Conservation (phyloP, 2,797 vertebrate species). For the Microctenopoma lineatum region DNA sequence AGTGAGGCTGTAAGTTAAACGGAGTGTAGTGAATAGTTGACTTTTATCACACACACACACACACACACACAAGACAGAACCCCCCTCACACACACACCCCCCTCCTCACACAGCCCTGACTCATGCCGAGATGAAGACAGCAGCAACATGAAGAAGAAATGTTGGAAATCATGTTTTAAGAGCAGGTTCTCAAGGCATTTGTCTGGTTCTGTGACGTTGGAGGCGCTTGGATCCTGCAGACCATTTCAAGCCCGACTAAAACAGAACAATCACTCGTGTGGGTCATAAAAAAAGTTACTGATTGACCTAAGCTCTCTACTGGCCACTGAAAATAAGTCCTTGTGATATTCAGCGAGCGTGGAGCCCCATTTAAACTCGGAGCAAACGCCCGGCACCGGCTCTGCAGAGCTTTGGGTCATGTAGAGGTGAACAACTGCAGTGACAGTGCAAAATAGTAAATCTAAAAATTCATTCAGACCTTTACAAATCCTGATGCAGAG, state of each 20-base stretch:
- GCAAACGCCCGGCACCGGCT: conserved; percentile 19
- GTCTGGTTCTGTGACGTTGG: conserved; percentile 33
- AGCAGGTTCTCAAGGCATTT: conserved; percentile 48
- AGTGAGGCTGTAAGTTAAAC: conserved; percentile 99
- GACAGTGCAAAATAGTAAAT: conserved; percentile 3
- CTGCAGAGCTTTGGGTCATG: conserved; percentile 61
- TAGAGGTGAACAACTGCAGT: conserved; percentile 65
- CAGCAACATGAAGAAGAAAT: conserved; percentile 57
- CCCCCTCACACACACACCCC: conserved; percentile 10
- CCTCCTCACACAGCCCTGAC: conserved; percentile 23
- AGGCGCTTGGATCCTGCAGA: background rate
- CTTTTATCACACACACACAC: conserved; percentile 57
- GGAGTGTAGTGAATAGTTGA: conserved; percentile 79
- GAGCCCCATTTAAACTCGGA: background rate
- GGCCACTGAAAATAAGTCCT: background rate
- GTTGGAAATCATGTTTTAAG: conserved; percentile 41
- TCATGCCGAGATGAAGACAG: conserved; percentile 61
- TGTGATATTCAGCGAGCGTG: too few species aligned
- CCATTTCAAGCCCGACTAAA: conserved; percentile 5
- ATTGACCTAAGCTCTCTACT: conserved; percentile 9
- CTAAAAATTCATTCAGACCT: background rate
- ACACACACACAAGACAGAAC: conserved; percentile 39
- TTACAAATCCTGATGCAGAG: background rate
- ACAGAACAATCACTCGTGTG: background rate
- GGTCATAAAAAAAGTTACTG: conserved; percentile 21